These are phyloP conservation scores for Phylloscopus whistleri DNA, from an alignment of 2,113 vertebrate species.

Conservation along the genomic window DNA sequence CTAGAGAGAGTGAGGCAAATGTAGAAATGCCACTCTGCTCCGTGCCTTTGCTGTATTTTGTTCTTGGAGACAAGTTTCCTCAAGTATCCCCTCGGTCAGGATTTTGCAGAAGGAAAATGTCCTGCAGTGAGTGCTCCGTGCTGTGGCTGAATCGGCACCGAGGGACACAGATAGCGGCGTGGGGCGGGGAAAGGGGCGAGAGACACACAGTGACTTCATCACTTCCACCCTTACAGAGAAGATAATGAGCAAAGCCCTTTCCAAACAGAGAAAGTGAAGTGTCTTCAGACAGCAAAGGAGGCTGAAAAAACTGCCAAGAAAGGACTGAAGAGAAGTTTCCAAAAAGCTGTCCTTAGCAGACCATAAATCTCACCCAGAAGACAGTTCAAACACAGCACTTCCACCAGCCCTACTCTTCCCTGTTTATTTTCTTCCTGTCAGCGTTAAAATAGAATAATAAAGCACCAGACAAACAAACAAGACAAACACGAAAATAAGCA, in stretches of 20 bases:
- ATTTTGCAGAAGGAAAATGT: background rate
- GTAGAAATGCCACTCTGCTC: background rate
- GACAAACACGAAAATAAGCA: background rate
- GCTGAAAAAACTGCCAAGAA: background rate
- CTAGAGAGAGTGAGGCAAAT: background rate
- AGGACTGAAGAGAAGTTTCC: conserved; percentile 12
- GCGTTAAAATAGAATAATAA: conserved; percentile 36
- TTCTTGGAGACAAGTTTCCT: background rate
- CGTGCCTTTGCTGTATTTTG: background rate
- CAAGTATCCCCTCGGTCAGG: background rate
- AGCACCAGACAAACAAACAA: background rate
- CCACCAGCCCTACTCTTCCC: conserved; percentile 4
- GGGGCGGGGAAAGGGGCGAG: rapidly evolving
- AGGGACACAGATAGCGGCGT: background rate
- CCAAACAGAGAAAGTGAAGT: conserved; percentile 18
- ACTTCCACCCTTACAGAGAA: background rate
- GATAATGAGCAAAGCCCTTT: conserved; percentile 27
- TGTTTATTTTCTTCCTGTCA: conserved; percentile 61
- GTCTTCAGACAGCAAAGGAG: background rate
- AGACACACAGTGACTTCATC: background rate
- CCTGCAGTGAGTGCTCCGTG: background rate
- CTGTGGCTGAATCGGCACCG: background rate
- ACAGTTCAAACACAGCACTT: conserved; percentile 41
- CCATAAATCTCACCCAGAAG: conserved; percentile 15
- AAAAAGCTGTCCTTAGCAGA: conserved; percentile 41